These are phyloP conservation scores for Brachymystax lenok DNA, from an alignment of 2,797 vertebrate species.

Conservation along the genomic window DNA sequence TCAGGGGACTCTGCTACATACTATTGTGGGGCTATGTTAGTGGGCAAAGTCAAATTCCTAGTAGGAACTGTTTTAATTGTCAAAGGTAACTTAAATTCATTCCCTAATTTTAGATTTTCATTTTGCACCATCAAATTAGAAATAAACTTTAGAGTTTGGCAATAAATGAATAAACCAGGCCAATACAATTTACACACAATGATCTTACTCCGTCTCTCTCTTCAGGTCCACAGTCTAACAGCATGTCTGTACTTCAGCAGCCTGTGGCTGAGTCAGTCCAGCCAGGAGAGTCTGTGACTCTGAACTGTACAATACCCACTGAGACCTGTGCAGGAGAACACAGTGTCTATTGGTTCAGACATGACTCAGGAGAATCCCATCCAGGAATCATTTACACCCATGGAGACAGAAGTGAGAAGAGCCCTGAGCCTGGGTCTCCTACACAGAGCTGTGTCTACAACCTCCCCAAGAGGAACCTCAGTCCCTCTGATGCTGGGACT, in stretches of 20 bases:
- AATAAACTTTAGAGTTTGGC: no score
- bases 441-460: no score
- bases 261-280: slow-evolving; percentile 1
- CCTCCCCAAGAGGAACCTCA: no score
- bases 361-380: slow-evolving; percentile 13
- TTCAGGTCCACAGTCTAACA: background rate
- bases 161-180: no score
- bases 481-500: no score
- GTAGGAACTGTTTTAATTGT: slow-evolving; percentile 6
- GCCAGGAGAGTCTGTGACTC: slow-evolving; percentile 13
- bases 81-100: slow-evolving; percentile 7
- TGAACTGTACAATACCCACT: slow-evolving; percentile 18
- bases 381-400: background rate
- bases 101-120: no score
- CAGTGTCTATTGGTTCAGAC: slow-evolving; percentile 22
- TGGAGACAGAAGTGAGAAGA: no score
- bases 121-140: no score
- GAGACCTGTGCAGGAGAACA: slow-evolving; percentile 22
- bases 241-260: background rate
- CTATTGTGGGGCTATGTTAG: slow-evolving; percentile 10
- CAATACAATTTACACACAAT: background rate
- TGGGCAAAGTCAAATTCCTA: background rate
- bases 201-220: background rate
- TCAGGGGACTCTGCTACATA: slow-evolving; percentile 22
- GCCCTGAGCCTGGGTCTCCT: no score